Evolutionary conservation across 1,140 invertebrate species (phyloP), one percentile per base, ranked within the genome.

Genomic region (Pachyrhynchus sulphureomaculatus): DNA sequence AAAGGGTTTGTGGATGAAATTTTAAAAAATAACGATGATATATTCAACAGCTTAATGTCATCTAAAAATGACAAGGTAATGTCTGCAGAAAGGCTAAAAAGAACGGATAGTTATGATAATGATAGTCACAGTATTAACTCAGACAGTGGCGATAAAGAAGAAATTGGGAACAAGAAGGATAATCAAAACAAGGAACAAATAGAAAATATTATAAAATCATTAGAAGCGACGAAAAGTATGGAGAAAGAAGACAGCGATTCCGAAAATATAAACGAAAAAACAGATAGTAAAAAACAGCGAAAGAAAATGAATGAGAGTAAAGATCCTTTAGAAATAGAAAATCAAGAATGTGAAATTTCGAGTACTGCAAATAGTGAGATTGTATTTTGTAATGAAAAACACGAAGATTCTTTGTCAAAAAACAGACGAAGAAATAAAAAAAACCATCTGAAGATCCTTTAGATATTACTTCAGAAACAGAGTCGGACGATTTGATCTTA

Each of bases 1-100:
- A 24, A 26, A 18, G 13, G 44, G 12, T 47, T 26, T 29, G 44
- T 47, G 12, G 12, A 29, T 9, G 44, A 47, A 15, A 47, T 47
- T 23, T n/a, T 26, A 29, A 26, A 47, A 47, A 23, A 47, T 18
- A 47, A 47, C 17, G 44, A 47, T 24, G 23, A 18, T n/a, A 47
- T 47, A 1, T 47, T 47, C 13, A 18, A 47, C 6, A 47, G 44
- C n/a, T 24, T 47, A 29, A 47, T 12, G 26, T 2, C 6, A 26
- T 3, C 6, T 13, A 12, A 26, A 4, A 12, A 10, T 8, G 29
- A 6, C 4, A 47, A 32, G 21, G 6, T 10, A 29, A 23, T n/a
- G 17, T 29, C 44, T 3, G 20, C 26, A 29, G 29, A 26, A 4
- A 24, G 9, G 8, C 26, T 4, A 29, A 24, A 24, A 2, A 10